Conservation (phyloP, 2,113 vertebrate species). For the Cryptotis parvus region DNA sequence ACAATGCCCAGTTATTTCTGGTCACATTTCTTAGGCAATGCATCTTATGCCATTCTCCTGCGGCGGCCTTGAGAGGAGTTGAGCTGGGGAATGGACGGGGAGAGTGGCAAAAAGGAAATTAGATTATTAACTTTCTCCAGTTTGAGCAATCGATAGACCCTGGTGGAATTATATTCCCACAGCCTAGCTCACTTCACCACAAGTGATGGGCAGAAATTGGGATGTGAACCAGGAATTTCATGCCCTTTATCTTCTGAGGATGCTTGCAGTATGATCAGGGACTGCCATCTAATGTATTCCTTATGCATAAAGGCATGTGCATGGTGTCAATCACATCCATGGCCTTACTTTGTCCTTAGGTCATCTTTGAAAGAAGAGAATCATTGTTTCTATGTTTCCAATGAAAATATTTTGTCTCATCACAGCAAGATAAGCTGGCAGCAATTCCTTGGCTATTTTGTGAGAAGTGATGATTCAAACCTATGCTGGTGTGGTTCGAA, state of each 20-base stretch:
- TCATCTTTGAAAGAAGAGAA: neutral
- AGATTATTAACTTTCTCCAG: conserved; percentile 58
- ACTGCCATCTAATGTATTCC: neutral
- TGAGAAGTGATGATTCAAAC: neutral
- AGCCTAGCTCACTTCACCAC: neutral
- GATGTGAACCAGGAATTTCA: rapidly evolving
- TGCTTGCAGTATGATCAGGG: neutral
- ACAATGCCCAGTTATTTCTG: conserved; percentile 68
- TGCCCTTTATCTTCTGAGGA: neutral
- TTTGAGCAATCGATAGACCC: conserved; percentile 43
- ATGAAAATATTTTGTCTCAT: neutral
- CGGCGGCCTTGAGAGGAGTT: conserved; percentile 37
- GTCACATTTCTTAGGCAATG: conserved; percentile 66
- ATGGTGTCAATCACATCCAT: neutral
- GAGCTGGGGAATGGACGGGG: neutral
- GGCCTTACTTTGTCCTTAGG: neutral
- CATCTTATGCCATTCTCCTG: conserved; percentile 54
- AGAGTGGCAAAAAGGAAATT: neutral
- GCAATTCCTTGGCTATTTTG: neutral
- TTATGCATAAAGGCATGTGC: neutral
- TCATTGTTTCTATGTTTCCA: neutral
- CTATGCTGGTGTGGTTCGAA: neutral
- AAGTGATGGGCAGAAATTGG: neutral
- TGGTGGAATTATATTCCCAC: conserved; percentile 3
- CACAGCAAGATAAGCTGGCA: neutral